Base-by-base conservation (phyloP, 2,113 vertebrate species). In the Chunga burmeisteri region DNA sequence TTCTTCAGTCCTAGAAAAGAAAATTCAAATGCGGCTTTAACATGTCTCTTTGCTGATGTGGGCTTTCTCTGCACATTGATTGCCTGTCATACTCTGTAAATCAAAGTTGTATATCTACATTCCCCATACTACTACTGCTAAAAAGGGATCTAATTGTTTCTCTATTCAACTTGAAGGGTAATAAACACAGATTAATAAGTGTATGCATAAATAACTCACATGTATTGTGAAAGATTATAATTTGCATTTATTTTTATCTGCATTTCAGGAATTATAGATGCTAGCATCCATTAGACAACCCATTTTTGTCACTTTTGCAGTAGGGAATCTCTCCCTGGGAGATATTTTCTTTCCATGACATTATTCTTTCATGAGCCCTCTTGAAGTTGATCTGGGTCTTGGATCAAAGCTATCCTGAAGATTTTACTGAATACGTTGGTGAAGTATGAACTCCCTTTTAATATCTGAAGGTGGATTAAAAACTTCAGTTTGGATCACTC, bases 11-110 rank as follows among this genome's bases (percentile, higher is more conserved):
- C 30, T 83, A 55, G 83, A 93, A 94, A 82, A 56, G 34, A 90
- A 85, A 95, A 86, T 90, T 84, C 56, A 77, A 67, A 87, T 81
- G 79, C 19, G 20, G 34, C 62, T 91, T 72, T 71, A 27, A 49
- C 25, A 30, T 86, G 56, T 79, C 86, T 93, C 53, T 88, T 52
- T 93, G 94, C 86, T 94, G 77, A 91, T 89, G 61, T 72, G 56
- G 78, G 29, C 88, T 97, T 95, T 71, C 93, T 96, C 78, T 93
- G n/a, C 30, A 23, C 73, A 70, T 19, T 30, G 74, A 95, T 95
- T 88, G 90, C 46, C 87, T 93, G 83, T 95, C 86, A 89, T 32
- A 83, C 12, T 70, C 61, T 55, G 92, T 97, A 96, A 96, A 96
- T 94, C 66, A 97, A 78, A 97, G 88, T 63, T 75, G 36, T 38